A percentile compares a stretch with the other conserved stretches of the same genome.
phyloP scores from a whole-genome alignment of 2,113 vertebrate species.

The Ailurus styani region DNA sequence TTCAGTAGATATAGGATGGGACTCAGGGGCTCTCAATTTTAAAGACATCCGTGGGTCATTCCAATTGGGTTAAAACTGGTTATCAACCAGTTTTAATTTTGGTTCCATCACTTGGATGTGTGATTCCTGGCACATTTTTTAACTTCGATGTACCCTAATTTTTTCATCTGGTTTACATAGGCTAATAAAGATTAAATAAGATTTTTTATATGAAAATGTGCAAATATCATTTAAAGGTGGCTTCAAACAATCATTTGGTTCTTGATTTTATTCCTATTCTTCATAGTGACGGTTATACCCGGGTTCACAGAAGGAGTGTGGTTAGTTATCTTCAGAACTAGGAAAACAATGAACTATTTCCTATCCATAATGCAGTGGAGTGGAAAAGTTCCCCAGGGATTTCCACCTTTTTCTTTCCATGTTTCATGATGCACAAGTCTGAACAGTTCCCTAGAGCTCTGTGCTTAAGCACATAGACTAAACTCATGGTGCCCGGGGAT shows the following conservation, averaged over 20 bases:
- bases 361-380: not conserved
- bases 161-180: not conserved
- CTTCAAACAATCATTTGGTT: not conserved
- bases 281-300: not conserved
- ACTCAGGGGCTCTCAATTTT: not conserved
- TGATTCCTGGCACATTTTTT: not conserved
- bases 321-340: not conserved
- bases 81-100: not conserved
- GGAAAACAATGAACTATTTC: not conserved
- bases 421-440: not conserved
- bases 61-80: no score
- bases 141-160: not conserved
- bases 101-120: not conserved
- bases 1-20: not conserved
- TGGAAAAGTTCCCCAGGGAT: not conserved
- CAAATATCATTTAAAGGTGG: not conserved
- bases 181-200: not conserved
- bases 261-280: not conserved
- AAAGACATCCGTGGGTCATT: not conserved
- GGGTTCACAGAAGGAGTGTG: not conserved
- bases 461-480: not conserved
- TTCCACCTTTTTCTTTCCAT: not conserved
- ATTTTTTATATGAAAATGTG: not conserved
- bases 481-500: not conserved
- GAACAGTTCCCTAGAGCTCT: not conserved